Evolutionary conservation across 2,888 invertebrate species (phyloP).

Genomic region (Melangyna quadrimaculata): DNA sequence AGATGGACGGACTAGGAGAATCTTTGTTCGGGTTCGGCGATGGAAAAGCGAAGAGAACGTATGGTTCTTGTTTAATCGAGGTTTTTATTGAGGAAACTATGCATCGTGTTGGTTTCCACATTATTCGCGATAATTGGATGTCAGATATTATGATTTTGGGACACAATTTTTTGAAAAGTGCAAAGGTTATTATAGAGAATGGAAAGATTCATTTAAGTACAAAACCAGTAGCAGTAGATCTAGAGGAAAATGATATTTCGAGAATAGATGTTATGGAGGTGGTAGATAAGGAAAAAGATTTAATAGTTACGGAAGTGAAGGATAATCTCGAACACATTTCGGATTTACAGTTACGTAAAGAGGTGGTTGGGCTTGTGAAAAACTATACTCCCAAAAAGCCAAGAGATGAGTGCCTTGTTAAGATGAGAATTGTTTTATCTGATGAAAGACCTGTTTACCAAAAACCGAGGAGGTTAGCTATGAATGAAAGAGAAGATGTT

Average conservation of each 20-base stretch:
- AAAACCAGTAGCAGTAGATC: neutral
- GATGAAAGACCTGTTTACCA: slow-evolving; percentile 8
- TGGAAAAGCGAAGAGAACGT: neutral
- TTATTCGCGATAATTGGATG: slow-evolving; percentile 33
- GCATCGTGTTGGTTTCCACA: slow-evolving; percentile 24
- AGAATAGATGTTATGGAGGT: slow-evolving; percentile 27
- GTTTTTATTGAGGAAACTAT: neutral
- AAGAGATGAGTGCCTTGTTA: neutral
- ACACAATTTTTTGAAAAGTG: slow-evolving; percentile 22
- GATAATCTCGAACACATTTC: neutral
- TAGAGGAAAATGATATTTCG: slow-evolving; percentile 20
- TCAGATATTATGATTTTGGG: slow-evolving; percentile 28
- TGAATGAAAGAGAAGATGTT: neutral
- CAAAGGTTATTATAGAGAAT: slow-evolving; percentile 4
- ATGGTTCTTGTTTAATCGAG: slow-evolving; percentile 19
- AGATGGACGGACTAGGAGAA: slow-evolving; percentile 18
- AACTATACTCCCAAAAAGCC: neutral
- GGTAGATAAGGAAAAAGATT: neutral
- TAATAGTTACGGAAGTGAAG: neutral
- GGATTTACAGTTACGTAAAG: neutral
- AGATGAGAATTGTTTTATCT: neutral
- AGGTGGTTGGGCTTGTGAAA: neutral
- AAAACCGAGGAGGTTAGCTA: neutral
- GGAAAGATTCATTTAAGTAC: slow-evolving; percentile 9
- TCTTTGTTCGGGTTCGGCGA: slow-evolving; percentile 23